Conservation (phyloP, 2,113 vertebrate genomes). For the Coptodon bakossiorum region DNA sequence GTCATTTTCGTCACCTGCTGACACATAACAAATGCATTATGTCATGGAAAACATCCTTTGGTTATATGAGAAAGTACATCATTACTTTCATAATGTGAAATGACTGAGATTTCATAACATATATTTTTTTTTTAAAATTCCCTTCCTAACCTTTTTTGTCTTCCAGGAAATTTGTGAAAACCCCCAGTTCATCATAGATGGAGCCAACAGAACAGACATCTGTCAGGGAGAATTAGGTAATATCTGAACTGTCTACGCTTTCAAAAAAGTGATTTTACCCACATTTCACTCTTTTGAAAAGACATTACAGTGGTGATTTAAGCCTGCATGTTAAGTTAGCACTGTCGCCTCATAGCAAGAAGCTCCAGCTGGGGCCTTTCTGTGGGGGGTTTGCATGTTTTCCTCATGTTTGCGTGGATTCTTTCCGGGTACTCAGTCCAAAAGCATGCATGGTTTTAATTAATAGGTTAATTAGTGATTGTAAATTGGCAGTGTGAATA, state of each 20-base stretch:
- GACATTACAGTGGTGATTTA: background rate
- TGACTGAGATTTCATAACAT: background rate
- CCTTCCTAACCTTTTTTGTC: background rate
- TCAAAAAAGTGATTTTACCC: background rate
- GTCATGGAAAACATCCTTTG: background rate
- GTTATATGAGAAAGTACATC: background rate
- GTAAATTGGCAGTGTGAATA: background rate
- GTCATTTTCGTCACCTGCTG: rapidly evolving
- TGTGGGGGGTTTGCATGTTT: background rate
- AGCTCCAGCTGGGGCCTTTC: background rate
- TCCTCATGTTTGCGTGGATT: background rate
- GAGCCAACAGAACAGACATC: conserved; percentile 94
- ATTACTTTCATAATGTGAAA: background rate
- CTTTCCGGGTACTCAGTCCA: background rate
- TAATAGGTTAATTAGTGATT: background rate
- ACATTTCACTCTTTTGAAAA: background rate
- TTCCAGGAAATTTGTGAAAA: conserved; percentile 90
- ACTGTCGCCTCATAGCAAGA: background rate
- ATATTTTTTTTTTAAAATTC: rapidly evolving
- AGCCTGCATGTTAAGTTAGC: background rate
- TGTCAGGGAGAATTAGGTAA: conserved; percentile 97
- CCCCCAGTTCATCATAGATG: conserved; percentile 90
- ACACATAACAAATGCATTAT: background rate
- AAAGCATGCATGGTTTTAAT: background rate
- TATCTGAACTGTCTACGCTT: background rate